A percentile compares a stretch with the other conserved stretches of the same genome.
Evolutionary conservation across 2,113 vertebrate genomes (phyloP).

Genomic region (Chlorodrepanis virens): DNA sequence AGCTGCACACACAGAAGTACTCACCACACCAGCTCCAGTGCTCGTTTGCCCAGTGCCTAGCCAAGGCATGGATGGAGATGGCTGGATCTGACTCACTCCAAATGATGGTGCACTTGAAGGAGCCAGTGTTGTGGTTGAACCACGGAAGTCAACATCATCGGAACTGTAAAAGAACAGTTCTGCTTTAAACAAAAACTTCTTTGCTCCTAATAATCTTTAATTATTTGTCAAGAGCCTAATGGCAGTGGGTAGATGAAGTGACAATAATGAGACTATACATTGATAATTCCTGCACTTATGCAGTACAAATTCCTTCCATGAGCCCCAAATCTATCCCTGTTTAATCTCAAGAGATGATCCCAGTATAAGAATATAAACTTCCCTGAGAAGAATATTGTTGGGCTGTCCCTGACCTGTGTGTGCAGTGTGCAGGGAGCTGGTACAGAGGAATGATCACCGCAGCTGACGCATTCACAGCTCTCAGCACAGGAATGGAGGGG

Average conservation of each 20-base stretch:
- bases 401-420: not conserved
- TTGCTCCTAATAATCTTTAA: not conserved
- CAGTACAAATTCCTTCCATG: accelerated
- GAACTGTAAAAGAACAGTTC: conserved; percentile 77
- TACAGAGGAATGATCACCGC: not conserved
- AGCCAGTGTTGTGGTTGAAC: conserved; percentile 90
- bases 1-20: not conserved
- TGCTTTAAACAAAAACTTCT: not conserved
- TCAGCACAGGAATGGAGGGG: not conserved
- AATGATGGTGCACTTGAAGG: conserved; percentile 80
- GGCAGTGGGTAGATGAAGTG: not conserved
- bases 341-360: not conserved
- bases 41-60: conserved; percentile 94
- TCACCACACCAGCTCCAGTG: conserved; percentile 94
- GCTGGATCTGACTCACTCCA: conserved; percentile 79
- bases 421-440: not conserved
- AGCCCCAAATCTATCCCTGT: not conserved
- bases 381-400: not conserved
- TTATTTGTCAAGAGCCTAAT: not conserved
- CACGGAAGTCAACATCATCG: conserved; percentile 91
- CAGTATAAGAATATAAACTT: not conserved
- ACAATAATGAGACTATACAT: not conserved
- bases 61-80: conserved; percentile 93
- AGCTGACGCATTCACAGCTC: not conserved
- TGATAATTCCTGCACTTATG: not conserved